Evolutionary conservation across 2,113 vertebrate species (phyloP), one percentile per base, ranked within the genome.

Genomic region (Eulemur rufifrons): DNA sequence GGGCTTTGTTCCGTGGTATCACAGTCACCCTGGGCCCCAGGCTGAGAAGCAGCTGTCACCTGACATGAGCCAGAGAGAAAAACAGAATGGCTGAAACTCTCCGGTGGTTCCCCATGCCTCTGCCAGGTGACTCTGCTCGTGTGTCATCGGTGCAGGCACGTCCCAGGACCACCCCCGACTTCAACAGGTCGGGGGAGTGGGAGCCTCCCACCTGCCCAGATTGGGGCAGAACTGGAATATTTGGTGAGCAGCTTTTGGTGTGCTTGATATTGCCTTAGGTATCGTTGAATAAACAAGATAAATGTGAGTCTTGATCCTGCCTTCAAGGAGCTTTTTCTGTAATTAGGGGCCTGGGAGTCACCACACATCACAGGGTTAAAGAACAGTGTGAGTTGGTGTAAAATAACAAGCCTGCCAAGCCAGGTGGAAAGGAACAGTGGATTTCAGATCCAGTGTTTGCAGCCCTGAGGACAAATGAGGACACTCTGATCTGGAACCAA

Each of bases 21-120:
- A 56, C 39, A 89, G n/a, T 52, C 56, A 54, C 59, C 47, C 18
- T 25, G 32, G 59, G 47, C 34, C 88, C 14, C 29, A 21, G 74
- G 76, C 10, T 74, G 42, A 82, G 14, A 61, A 73, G 73, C 86
- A 78, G 86, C 86, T 97, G 47, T 74, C 82, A 94, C 73, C 82
- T 42, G 64, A 77, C 71, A 13, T 4, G 0, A 42, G 50, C 88
- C 45, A 71, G 27, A 77, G 81, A 77, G 78, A 76, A 47, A 96
- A 86, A 12, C 63, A 80, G 64, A 71, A n/a, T 61, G 37, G 10
- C 64, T 25, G 37, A 85, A 61, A 74, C 73, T 56, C 18, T 66
- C 59, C 64, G 3, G 1, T 10, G 34, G 17, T 71, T 52, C 83
- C 68, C 29, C 13, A 20, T 45, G 50, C 63, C 68, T 77, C 78